Conservation (phyloP, 2,888 invertebrate species). For the Fissipunctia ypsillon region DNA sequence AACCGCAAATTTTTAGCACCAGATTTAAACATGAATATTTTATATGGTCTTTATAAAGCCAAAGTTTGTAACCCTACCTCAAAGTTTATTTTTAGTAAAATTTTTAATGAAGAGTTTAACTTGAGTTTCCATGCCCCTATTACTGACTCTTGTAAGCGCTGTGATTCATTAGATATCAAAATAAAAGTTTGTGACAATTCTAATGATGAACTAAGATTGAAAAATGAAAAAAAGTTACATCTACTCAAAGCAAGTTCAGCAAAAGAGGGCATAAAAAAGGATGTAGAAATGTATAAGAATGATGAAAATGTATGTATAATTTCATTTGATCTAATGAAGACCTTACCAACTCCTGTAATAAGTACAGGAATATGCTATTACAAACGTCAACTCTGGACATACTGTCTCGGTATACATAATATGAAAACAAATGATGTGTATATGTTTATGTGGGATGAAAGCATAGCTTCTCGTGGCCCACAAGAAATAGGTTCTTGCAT, state of each 20-base stretch:
- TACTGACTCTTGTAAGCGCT: constrained; percentile 14
- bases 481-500: constrained; percentile 9
- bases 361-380: constrained; percentile 15
- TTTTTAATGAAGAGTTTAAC: constrained; percentile 12
- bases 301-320: constrained; percentile 4
- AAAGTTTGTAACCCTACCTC: constrained; percentile 2
- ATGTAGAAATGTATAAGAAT: constrained; percentile 18
- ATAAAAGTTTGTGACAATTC: constrained; percentile 8
- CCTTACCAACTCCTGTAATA: background rate
- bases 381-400: constrained; percentile 1
- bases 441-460: constrained; percentile 12
- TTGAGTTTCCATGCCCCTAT: constrained; percentile 5
- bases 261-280: constrained; percentile 11
- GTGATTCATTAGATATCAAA: constrained; percentile 18
- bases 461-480: constrained; percentile 13
- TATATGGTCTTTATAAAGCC: constrained; percentile 3
- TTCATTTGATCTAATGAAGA: constrained; percentile 16
- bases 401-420: background rate
- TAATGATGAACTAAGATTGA: background rate
- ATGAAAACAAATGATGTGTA: background rate
- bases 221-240: constrained; percentile 6
- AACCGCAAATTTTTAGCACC: constrained; percentile 2
- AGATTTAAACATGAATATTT: constrained; percentile 1
- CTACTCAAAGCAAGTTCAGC: background rate
- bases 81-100: constrained; percentile 3